Evolutionary conservation across 2,113 vertebrate species (phyloP).

Genomic region (Boulengerochromis microlepis): DNA sequence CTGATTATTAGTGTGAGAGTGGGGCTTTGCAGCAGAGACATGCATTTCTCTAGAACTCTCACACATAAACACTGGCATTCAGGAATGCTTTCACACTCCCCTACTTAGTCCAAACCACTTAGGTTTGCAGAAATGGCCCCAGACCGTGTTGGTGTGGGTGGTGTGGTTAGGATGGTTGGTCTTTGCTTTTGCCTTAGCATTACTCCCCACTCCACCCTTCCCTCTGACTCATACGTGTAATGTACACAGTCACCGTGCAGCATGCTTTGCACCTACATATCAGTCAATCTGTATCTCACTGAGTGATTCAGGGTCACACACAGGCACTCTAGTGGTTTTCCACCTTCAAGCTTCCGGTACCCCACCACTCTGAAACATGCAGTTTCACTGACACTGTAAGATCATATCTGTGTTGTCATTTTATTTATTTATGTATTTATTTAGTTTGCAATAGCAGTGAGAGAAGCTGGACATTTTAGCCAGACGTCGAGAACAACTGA

Average conservation of each 20-base stretch:
- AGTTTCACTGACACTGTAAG: not conserved
- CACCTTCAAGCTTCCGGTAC: not conserved
- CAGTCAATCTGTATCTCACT: not conserved
- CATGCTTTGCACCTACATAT: not conserved
- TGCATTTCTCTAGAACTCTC: not conserved
- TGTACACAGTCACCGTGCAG: not conserved
- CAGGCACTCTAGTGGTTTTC: not conserved
- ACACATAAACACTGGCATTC: slow-evolving; percentile 6
- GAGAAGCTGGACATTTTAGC: not conserved
- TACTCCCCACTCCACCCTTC: not conserved
- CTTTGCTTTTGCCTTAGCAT: not conserved
- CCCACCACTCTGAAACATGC: not conserved
- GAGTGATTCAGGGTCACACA: not conserved
- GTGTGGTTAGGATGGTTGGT: not conserved
- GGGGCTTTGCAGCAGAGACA: not conserved
- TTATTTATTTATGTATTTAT: not conserved
- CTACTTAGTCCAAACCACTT: slow-evolving; percentile 6
- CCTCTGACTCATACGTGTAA: slow-evolving; percentile 11
- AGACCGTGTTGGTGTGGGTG: not conserved
- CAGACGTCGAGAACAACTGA: rapidly evolving
- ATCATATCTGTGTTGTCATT: not conserved
- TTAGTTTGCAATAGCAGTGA: not conserved
- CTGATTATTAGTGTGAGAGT: not conserved
- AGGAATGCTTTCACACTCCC: slow-evolving; percentile 26
- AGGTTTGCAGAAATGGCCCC: slow-evolving; percentile 11